Evolutionary conservation across 2,888 invertebrate genomes (phyloP).

Genomic region (Yponomeuta cagnagella): DNA sequence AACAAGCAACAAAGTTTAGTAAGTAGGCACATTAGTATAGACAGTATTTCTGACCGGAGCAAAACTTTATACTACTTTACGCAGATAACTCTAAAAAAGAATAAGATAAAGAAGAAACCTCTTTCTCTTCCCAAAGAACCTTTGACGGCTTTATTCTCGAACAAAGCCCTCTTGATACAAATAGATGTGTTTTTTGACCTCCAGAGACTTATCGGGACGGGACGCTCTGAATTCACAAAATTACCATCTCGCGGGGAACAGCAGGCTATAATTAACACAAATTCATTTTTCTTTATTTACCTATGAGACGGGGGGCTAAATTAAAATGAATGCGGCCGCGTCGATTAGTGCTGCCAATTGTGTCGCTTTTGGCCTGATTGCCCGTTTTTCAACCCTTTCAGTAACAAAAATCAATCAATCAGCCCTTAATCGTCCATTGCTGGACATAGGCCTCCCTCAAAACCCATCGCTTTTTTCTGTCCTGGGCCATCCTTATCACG

Average conservation of each 20-base stretch:
- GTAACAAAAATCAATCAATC: too few species aligned
- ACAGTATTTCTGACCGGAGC: background rate
- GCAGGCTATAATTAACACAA: background rate
- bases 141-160: slow-evolving; percentile 3
- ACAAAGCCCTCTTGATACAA: background rate
- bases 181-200: background rate
- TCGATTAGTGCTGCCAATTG: background rate
- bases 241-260: background rate
- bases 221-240: background rate
- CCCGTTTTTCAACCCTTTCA: too few species aligned
- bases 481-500: too few species aligned
- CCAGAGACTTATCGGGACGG: slow-evolving; percentile 1
- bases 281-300: background rate
- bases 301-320: background rate
- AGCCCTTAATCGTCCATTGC: too few species aligned
- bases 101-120: background rate
- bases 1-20: too few species aligned
- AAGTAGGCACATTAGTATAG: background rate
- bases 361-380: too few species aligned
- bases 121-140: background rate
- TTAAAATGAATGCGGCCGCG: background rate
- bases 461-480: too few species aligned
- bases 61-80: background rate
- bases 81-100: background rate
- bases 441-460: too few species aligned